Base-by-base conservation (phyloP, 2,113 vertebrate species). In the Cyanoderma ruficeps region DNA sequence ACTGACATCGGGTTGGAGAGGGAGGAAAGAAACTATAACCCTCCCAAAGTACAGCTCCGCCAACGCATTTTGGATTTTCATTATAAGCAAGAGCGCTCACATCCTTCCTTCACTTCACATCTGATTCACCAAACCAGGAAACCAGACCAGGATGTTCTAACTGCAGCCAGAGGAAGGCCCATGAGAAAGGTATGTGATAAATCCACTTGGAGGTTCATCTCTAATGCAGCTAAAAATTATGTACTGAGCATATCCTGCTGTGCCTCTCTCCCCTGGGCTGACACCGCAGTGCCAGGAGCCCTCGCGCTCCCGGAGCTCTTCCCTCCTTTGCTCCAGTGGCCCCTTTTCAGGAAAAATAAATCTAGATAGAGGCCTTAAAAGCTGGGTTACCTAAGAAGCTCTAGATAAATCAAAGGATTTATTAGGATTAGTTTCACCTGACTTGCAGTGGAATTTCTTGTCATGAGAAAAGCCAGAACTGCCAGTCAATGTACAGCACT, bases 391-490 rank as follows among this genome's bases (percentile, higher is more conserved):
- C 25, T 41, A 15, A 14, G 50, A 74, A 80, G 27, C 20, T 53
- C 25, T 33, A 90, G 42, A 65, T 55, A 90, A 89, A 80, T 59
- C 44, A 72, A 65, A 83, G 52, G 41, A 47, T 76, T 86, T 74
- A 42, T 24, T 8, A 55, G 56, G 35, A 67, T 89, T 78, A 76
- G 15, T 47, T 90, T 61, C 64, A 55, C 30, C 79, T 72, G n/a
- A 70, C 27, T 83, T 28, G 25, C 60, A 67, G 35, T 17, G 17
- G 55, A 37, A 19, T 79, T 74, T 77, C 28, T 69, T 46, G 52
- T 52, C 7, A 41, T 57, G n/a, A 94, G 33, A 60, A 87, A 93
- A 97, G 33, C 21, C 70, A 89, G 70, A 67, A 12, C 25, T 80
- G 57, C 12, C n/a, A 56, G n/a, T 56, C 61, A 59, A 44, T 2